Evolutionary conservation across 2,113 vertebrate genomes (phyloP).

Genomic region (Bubo bubo): DNA sequence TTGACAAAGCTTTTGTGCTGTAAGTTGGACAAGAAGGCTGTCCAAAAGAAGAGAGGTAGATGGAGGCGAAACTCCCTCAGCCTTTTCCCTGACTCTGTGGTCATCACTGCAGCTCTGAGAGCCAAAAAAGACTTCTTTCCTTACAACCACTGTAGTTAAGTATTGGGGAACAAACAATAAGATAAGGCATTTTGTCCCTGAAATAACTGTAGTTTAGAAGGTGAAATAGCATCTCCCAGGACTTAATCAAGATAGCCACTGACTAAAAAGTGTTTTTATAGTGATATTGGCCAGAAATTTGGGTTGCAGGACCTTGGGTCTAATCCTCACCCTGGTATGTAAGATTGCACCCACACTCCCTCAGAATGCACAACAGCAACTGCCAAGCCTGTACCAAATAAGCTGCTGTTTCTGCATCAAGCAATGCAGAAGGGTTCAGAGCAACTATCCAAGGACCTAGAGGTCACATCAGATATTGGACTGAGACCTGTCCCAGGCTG

Average conservation of each 20-base stretch:
- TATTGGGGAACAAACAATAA: background rate
- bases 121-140: background rate
- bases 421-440: background rate
- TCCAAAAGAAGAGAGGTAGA: background rate
- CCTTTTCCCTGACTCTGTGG: background rate
- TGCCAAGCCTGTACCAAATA: rapidly evolving
- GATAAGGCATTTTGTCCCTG: background rate
- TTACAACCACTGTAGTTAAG: background rate
- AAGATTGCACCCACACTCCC: background rate
- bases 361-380: background rate
- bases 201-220: background rate
- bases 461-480: rapidly evolving
- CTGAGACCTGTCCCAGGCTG: background rate
- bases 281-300: background rate
- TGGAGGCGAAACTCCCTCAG: background rate
- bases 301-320: background rate
- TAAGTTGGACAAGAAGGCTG: background rate
- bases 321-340: background rate
- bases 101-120: background rate
- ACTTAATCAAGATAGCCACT: background rate
- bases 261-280: background rate
- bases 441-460: background rate
- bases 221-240: background rate
- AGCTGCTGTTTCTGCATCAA: background rate
- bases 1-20: background rate